Evolutionary conservation across 92 coral and sea anemone genomes (phyloP), one percentile per base, ranked within the genome.

Genomic region (Galaxea fascicularis): DNA sequence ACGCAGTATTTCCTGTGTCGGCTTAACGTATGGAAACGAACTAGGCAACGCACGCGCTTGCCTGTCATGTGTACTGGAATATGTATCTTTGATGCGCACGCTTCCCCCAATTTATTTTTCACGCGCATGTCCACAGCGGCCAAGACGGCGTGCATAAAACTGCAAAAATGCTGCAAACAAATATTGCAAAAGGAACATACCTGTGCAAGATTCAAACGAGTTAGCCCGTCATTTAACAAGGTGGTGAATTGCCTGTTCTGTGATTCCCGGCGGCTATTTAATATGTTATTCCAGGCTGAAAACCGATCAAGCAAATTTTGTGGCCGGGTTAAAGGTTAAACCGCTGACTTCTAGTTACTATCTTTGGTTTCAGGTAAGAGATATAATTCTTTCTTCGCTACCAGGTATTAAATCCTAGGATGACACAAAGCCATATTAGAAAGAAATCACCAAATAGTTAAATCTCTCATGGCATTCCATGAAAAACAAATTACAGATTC

Each of bases 321-420:
- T 29, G 20, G 21, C 8, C 15, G 18, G 84, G 84, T 79, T 21
- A 66, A 79, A 79, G 84, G 84, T 79, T 49, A 79, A 79, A 79
- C 75, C 76, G 65, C 84, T 17, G 28, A 54, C 30, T 13, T 16
- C 8, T 18, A 16, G 49, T 31, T 39, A 27, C 25, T 28, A 46
- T 66, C 73, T 76, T 31, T 31, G 80, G 81, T 76, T 76, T 76
- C 81, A 76, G 59, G 12, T 29, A 16, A n/a, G 30, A 58, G 47
- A 16, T 53, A 51, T 65, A 10, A 11, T 46, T 15, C 10, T 45
- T 20, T 70, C 53, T 45, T 39, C 56, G 11, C 54, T 10, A 3
- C 31, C 1, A 30, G 0, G 58, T 58, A 71, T 47, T 71, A 21
- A 47, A 24, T 71, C 75, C 75, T 15, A 12, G 39, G n/a, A 41